These are phyloP conservation scores for Scolopax rusticola DNA, from an alignment of 2,797 vertebrate genomes.

Conservation along the genomic window DNA sequence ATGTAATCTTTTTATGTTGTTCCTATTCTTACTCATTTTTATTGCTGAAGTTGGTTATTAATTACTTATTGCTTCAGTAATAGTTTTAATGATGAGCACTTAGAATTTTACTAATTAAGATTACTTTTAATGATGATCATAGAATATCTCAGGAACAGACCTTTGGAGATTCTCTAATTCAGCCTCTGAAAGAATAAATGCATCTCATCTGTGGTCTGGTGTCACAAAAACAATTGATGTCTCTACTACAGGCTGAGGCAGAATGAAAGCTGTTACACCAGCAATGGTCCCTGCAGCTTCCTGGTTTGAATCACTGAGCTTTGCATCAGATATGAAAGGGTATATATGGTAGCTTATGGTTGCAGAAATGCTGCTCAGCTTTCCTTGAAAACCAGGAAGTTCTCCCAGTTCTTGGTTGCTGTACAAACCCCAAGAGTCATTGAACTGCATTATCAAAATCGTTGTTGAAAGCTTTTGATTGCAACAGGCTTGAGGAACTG, in stretches of 20 bases:
- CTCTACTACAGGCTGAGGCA: background rate
- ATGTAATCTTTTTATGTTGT: background rate
- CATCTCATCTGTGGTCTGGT: background rate
- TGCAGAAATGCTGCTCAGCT: background rate
- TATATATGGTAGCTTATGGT: background rate
- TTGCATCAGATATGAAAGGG: background rate
- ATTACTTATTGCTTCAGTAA: background rate
- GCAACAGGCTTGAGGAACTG: background rate
- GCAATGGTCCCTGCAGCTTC: background rate
- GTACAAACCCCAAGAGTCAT: background rate
- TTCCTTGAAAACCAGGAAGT: background rate
- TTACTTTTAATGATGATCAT: background rate
- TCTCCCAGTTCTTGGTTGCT: background rate
- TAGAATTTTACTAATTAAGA: background rate
- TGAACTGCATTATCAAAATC: background rate
- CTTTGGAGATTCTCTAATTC: background rate
- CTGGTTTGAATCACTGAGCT: background rate
- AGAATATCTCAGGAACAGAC: background rate
- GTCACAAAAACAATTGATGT: background rate
- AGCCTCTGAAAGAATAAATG: background rate
- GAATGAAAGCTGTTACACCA: background rate
- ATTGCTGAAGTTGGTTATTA: background rate
- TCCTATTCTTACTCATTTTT: background rate
- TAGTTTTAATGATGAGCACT: background rate
- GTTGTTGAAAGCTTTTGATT: background rate